phyloP scores from a whole-genome alignment of 2,888 invertebrate species.

The Mythimna ferrago region DNA sequence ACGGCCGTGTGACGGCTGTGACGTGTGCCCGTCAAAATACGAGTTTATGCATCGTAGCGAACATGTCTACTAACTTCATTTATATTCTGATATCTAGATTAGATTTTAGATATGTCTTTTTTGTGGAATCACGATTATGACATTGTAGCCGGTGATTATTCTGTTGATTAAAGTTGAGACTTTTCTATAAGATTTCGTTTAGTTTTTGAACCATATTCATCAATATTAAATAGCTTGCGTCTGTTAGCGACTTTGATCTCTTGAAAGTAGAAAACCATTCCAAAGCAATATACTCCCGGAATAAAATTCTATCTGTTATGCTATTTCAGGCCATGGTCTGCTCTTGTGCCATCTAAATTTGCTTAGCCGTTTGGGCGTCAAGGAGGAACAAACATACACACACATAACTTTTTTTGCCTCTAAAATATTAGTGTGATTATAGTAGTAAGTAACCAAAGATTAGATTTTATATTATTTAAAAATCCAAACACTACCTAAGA shows the following conservation, averaged over 20 bases:
- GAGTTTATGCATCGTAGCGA: constrained; percentile 28
- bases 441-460: neutral
- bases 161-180: neutral
- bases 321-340: no score
- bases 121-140: constrained; percentile 15
- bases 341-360: no score
- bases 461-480: neutral
- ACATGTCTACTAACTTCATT: constrained; percentile 23
- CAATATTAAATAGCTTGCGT: neutral
- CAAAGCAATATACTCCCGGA: no score
- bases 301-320: no score
- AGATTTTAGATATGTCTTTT: constrained; percentile 28
- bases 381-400: no score
- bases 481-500: constrained; percentile 10
- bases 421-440: no score
- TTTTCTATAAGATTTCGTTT: neutral
- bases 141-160: neutral
- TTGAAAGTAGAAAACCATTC: no score
- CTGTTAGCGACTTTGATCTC: no score
- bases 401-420: no score
- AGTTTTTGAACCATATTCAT: neutral
- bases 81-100: constrained; percentile 41
- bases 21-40: constrained; percentile 51
- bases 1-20: constrained; percentile 40
- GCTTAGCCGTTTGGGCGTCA: no score